Evolutionary conservation across 2,113 vertebrate species (phyloP).

Genomic region (Callipepla californica): DNA sequence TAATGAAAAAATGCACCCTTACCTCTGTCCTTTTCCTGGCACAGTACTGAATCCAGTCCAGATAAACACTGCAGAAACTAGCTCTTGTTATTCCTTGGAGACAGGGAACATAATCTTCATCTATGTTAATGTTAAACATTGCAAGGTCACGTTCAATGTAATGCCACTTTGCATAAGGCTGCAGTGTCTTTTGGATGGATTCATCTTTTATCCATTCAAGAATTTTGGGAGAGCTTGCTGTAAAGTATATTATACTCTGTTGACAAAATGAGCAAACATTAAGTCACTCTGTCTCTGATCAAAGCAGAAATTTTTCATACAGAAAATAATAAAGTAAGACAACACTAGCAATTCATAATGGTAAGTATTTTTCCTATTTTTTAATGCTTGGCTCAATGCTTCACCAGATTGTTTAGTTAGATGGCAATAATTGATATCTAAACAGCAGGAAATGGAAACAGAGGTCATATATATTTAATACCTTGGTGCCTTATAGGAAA

Average conservation of each 20-base stretch:
- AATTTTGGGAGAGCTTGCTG: slow-evolving; percentile 91
- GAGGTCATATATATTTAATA: background rate
- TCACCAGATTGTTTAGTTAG: background rate
- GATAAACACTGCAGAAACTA: slow-evolving; percentile 95
- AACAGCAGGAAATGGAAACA: background rate
- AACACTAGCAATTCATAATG: background rate
- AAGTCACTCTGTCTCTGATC: background rate
- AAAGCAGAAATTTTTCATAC: background rate
- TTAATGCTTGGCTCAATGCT: background rate
- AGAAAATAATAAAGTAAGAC: background rate
- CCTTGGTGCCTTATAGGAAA: background rate
- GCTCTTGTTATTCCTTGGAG: slow-evolving; percentile 96
- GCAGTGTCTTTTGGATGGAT: slow-evolving; percentile 86
- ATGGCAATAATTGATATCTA: background rate
- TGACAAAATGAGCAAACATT: background rate
- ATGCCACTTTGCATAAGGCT: slow-evolving; percentile 96
- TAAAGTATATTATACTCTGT: slow-evolving; percentile 96
- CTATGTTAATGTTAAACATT: slow-evolving; percentile 93
- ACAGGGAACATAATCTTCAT: slow-evolving; percentile 96
- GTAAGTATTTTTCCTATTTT: background rate
- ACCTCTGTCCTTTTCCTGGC: slow-evolving; percentile 88
- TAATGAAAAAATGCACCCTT: background rate
- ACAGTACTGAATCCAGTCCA: slow-evolving; percentile 97
- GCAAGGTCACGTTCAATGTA: slow-evolving; percentile 95
- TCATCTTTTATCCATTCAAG: slow-evolving; percentile 88